These are phyloP conservation scores for Zoanthus sansibaricus DNA, from an alignment of 92 coral and sea anemone genomes.

Conservation along the genomic window DNA sequence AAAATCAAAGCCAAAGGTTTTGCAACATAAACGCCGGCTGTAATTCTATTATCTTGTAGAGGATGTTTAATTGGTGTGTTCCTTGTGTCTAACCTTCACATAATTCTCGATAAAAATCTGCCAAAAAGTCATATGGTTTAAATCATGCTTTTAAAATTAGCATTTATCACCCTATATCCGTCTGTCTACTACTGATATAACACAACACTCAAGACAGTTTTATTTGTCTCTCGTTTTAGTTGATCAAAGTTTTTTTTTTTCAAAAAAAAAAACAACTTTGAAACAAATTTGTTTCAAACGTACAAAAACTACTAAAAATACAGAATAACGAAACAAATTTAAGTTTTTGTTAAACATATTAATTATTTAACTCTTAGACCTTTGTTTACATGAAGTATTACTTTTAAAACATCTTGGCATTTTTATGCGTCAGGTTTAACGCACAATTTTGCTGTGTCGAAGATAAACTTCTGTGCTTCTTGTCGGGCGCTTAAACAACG, in stretches of 20 bases:
- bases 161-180: conserved; percentile 13
- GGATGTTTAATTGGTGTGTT: conserved; percentile 4
- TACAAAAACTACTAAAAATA: background rate
- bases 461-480: background rate
- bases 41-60: background rate
- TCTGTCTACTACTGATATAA: conserved; percentile 31
- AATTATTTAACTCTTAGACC: conserved; percentile 3
- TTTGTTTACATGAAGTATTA: background rate
- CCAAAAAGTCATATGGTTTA: conserved; percentile 33
- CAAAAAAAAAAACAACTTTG: background rate
- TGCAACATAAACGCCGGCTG: background rate
- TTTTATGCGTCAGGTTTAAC: background rate
- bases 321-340: conserved; percentile 16
- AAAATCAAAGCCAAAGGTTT: background rate
- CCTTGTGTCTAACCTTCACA: background rate
- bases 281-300: conserved; percentile 7
- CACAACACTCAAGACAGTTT: conserved; percentile 1
- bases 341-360: background rate
- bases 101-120: conserved; percentile 19
- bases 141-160: conserved; percentile 23
- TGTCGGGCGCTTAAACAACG: background rate
- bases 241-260: background rate
- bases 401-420: background rate
- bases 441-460: background rate
- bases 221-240: conserved; percentile 4